A percentile compares a stretch with the other conserved stretches of the same genome.
phyloP scores from a whole-genome alignment of 2,113 vertebrate genomes.

The Muntiacus muntjak region DNA sequence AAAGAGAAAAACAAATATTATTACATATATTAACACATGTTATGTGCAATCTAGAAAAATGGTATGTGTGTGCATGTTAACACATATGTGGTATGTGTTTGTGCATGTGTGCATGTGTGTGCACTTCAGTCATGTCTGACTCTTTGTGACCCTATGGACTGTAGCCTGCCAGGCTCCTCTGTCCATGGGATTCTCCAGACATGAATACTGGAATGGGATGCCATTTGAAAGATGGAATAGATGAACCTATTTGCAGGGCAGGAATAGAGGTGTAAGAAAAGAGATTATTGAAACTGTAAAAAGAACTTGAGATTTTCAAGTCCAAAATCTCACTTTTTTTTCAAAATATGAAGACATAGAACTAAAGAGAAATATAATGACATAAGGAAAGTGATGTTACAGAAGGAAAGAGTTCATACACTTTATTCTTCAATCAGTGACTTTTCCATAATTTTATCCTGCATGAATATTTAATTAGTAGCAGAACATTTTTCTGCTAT shows the following conservation, averaged over 20 bases:
- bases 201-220: not conserved
- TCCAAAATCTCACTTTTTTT: not conserved
- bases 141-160: not conserved
- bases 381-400: not conserved
- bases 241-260: not conserved
- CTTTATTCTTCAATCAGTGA: not conserved
- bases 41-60: not conserved
- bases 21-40: not conserved
- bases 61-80: not conserved
- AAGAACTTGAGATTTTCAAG: not conserved
- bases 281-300: not conserved
- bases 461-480: not conserved
- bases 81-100: not conserved
- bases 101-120: not conserved
- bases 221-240: not conserved
- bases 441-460: not conserved
- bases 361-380: not conserved
- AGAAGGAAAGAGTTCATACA: not conserved
- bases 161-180: not conserved
- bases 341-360: not conserved
- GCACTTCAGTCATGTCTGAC: not conserved
- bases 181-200: not conserved
- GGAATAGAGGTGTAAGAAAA: not conserved
- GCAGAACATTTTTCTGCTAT: not conserved
- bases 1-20: not conserved